Evolutionary conservation across 1,140 invertebrate genomes (phyloP).

Genomic region (Meteorus sp.): DNA sequence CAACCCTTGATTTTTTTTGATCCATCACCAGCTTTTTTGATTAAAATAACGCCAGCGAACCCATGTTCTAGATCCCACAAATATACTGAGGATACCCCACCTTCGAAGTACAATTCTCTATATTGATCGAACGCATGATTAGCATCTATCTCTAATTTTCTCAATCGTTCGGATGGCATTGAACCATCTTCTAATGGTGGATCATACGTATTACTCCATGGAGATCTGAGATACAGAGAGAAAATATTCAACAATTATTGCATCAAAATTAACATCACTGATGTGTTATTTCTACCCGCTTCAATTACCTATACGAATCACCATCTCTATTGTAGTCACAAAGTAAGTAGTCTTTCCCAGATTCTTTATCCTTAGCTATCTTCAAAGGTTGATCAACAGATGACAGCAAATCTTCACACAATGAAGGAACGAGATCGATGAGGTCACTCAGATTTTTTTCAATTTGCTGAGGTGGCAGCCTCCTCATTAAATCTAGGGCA

Average conservation of each 20-base stretch:
- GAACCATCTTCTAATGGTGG: slow-evolving; percentile 97
- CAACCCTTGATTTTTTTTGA: slow-evolving; percentile 97
- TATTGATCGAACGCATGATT: slow-evolving; percentile 99
- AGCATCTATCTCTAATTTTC: slow-evolving; percentile 96
- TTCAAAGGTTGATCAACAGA: slow-evolving; percentile 99
- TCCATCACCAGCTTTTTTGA: slow-evolving; percentile 98
- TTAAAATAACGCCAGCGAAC: slow-evolving; percentile 98
- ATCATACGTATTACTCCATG: slow-evolving; percentile 99
- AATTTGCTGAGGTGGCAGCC: slow-evolving; percentile 98
- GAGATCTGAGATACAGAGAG: slow-evolving; percentile 72
- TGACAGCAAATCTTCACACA: slow-evolving; percentile 96
- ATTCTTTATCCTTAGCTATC: slow-evolving; percentile 92
- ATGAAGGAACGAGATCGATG: slow-evolving; percentile 92
- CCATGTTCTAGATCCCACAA: slow-evolving; percentile 99
- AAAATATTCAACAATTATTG: slow-evolving; percentile 9
- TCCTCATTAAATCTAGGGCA: slow-evolving; percentile 97
- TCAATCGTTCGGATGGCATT: slow-evolving; percentile 93
- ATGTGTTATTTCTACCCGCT: not conserved
- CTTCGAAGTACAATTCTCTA: slow-evolving; percentile 99
- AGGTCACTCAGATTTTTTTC: slow-evolving; percentile 98
- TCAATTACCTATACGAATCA: slow-evolving; percentile 87
- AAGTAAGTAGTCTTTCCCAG: slow-evolving; percentile 95
- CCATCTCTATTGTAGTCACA: slow-evolving; percentile 99
- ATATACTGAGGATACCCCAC: slow-evolving; percentile 98
- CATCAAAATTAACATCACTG: slow-evolving; percentile 3